Evolutionary conservation across 92 coral and sea anemone genomes (phyloP), one percentile per base, ranked within the genome.

Genomic region (Bergia sp.): DNA sequence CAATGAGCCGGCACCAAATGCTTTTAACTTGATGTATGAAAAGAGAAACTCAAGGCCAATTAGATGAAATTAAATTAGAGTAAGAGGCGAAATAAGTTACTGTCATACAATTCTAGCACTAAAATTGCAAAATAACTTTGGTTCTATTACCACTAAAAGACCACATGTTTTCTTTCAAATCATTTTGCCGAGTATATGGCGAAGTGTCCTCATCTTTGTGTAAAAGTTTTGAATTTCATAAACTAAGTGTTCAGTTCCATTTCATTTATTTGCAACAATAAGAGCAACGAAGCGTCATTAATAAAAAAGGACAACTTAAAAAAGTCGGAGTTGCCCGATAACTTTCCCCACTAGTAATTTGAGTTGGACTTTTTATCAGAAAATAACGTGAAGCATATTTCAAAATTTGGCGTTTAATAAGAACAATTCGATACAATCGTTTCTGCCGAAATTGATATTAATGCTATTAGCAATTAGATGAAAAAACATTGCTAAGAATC

Each of bases 341-440:
- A 39, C 1, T 58, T 82, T 42, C 76, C 13, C 74, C 37, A 53
- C 58, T 36, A 20, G 20, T 65, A 58, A 44, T 36, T 43, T 84
- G 49, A 38, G 58, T 45, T 37, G 41, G 44, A 44, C 76, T 57
- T 69, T 82, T 74, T 23, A 13, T 36, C 21, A 45, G 75, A 61
- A 41, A 82, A 58, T 39, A 64, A 41, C 37, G 23, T 11, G 18
- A 21, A 71, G 38, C 61, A 29, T 7, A 69, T 23, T 72, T 23
- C 36, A 71, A 16, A 40, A 43, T 69, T 8, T 84, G 57, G 38
- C 29, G 41, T 69, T 72, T 84, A 44, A 84, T 69, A 50, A 84
- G 53, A 20, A 82, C 71, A 80, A 84, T 38, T 84, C 87, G 87
- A 84, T 67, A 84, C 87, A 16, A 45, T 72, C 8, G 72, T 67